A percentile compares a stretch with the other conserved stretches of the same genome.
These are phyloP conservation scores for Burhinus bistriatus DNA, from an alignment of 2,113 vertebrate genomes.

Conservation along the genomic window DNA sequence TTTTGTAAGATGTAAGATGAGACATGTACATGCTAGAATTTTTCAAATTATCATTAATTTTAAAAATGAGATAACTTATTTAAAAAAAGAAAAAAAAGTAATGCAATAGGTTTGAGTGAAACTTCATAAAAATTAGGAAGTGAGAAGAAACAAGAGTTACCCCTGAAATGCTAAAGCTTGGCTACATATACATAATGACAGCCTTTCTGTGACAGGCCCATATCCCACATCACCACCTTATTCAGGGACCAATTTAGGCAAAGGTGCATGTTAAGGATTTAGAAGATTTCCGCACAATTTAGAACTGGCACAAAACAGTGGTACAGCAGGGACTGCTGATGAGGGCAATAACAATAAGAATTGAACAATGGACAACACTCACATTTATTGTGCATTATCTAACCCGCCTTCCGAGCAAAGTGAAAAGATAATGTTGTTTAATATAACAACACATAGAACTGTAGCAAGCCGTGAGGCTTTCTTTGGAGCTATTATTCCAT, in stretches of 20 bases:
- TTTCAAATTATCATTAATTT: neutral
- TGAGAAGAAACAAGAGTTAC: neutral
- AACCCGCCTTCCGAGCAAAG: rapidly evolving
- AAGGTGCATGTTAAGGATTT: neutral
- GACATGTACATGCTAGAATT: neutral
- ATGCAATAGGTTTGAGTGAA: neutral
- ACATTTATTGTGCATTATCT: neutral
- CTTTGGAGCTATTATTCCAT: neutral
- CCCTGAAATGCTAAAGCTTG: neutral
- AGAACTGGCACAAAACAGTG: rapidly evolving
- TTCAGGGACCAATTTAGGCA: neutral
- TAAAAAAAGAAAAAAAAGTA: neutral
- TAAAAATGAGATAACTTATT: neutral
- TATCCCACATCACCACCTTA: neutral
- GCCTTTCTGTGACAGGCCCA: neutral
- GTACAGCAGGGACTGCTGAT: neutral
- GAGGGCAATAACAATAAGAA: neutral
- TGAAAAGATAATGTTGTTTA: neutral
- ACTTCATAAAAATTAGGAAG: neutral
- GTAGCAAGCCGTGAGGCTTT: neutral
- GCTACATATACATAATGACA: neutral
- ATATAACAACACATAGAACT: neutral
- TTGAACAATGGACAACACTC: neutral
- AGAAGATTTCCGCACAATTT: neutral
- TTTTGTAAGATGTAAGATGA: neutral